Evolutionary conservation across 2,888 invertebrate species (phyloP).

Genomic region (Scaptomyza cyrtandrae): DNA sequence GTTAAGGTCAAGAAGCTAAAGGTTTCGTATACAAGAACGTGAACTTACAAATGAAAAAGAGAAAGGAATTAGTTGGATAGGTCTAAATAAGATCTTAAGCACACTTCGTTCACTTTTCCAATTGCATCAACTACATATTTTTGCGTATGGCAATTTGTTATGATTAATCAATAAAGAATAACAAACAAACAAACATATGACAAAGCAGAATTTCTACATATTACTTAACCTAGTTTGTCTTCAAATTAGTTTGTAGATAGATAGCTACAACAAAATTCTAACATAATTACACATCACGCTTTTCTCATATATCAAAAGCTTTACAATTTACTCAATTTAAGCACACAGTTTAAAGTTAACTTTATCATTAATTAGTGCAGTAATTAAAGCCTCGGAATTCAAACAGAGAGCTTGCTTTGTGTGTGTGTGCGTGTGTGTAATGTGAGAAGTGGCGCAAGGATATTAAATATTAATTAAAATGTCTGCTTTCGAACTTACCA

Average conservation of each 20-base stretch:
- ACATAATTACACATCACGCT: not conserved
- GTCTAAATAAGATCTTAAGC: not conserved
- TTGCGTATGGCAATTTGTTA: not conserved
- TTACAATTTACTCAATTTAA: not conserved
- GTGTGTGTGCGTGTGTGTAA: not conserved
- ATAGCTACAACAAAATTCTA: not conserved
- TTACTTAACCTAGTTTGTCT: not conserved
- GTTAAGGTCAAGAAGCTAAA: not conserved
- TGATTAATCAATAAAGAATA: not conserved
- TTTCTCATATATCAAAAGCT: not conserved
- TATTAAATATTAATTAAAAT: slow-evolving; percentile 43
- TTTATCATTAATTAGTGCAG: slow-evolving; percentile 12
- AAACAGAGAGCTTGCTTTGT: not conserved
- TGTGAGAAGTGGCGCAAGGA: not conserved
- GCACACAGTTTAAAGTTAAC: not conserved
- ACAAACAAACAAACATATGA: not conserved
- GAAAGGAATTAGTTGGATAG: too few species aligned
- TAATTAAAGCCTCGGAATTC: slow-evolving; percentile 3
- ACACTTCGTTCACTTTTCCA: not conserved
- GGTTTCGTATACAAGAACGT: not conserved
- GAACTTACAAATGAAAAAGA: too few species aligned
- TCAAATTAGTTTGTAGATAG: not conserved
- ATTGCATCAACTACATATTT: too few species aligned
- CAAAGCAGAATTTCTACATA: not conserved
- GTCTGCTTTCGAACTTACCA: slow-evolving; percentile 37